phyloP scores from a whole-genome alignment of 1,140 invertebrate genomes.

The Solenopsis fugax region DNA sequence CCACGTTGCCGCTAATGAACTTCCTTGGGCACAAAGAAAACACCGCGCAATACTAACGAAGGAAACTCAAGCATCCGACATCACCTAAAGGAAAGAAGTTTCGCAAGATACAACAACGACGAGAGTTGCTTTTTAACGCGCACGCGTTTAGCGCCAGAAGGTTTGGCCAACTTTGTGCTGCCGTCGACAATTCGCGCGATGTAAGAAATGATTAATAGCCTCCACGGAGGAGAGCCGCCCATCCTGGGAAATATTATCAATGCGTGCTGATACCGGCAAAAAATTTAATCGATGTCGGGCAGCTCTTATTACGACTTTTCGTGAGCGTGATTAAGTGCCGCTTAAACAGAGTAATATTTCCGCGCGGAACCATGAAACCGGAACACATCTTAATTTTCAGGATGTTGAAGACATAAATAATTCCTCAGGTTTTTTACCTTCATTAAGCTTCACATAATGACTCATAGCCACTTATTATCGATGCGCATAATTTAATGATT shows the following conservation, averaged over 20 bases:
- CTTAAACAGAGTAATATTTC: slow-evolving; percentile 32
- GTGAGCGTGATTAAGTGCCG: slow-evolving; percentile 39
- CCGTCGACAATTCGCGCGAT: slow-evolving; percentile 28
- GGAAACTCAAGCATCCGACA: slow-evolving; percentile 58
- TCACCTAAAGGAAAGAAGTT: slow-evolving; percentile 49
- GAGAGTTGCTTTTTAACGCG: slow-evolving; percentile 52
- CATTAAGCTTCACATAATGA: neutral
- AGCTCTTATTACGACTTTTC: slow-evolving; percentile 30
- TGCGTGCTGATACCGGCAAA: slow-evolving; percentile 22
- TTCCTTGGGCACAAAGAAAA: slow-evolving; percentile 62
- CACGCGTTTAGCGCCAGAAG: slow-evolving; percentile 44
- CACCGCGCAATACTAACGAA: slow-evolving; percentile 59
- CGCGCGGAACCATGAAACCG: neutral
- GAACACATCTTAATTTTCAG: slow-evolving; percentile 20
- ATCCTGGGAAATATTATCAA: slow-evolving; percentile 43
- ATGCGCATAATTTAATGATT: slow-evolving; percentile 48
- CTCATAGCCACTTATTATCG: slow-evolving; percentile 33
- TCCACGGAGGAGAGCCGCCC: neutral
- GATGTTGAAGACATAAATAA: slow-evolving; percentile 12
- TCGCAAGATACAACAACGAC: slow-evolving; percentile 48
- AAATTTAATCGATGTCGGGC: slow-evolving; percentile 3
- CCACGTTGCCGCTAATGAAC: slow-evolving; percentile 60
- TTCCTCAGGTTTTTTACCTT: neutral
- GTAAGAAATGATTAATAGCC: slow-evolving; percentile 55
- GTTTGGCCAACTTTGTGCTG: slow-evolving; percentile 31